Evolutionary conservation across 2,888 invertebrate species (phyloP).

Genomic region (Ephialtes manifestator): DNA sequence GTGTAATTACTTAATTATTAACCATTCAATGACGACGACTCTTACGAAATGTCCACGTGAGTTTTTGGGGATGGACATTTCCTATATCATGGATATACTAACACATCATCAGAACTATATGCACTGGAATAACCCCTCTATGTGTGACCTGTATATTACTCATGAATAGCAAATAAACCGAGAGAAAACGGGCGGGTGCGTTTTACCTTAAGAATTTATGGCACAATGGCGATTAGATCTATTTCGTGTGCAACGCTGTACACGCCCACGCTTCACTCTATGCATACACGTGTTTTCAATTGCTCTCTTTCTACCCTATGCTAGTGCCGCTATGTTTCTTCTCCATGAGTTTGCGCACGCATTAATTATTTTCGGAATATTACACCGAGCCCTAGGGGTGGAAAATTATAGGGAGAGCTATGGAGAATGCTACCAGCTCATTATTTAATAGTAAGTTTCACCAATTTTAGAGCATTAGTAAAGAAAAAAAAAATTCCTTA

Average conservation of each 20-base stretch:
- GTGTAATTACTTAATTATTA: conserved; percentile 62
- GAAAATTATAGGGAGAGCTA: background rate
- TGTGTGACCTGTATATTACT: conserved; percentile 52
- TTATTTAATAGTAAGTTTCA: too few species aligned
- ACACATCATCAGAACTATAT: background rate
- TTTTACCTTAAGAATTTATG: conserved; percentile 65
- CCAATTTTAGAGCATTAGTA: too few species aligned
- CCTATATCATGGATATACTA: background rate
- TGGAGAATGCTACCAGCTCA: background rate
- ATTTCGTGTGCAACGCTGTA: conserved; percentile 54
- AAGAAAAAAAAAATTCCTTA: too few species aligned
- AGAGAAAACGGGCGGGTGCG: conserved; percentile 32
- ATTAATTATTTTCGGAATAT: conserved; percentile 19
- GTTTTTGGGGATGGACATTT: conserved; percentile 24
- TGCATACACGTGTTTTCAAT: conserved; percentile 27
- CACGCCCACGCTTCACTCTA: conserved; percentile 18
- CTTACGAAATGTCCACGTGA: background rate
- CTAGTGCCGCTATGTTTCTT: background rate
- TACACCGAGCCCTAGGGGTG: background rate
- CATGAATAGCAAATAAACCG: conserved; percentile 68
- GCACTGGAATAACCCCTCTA: background rate
- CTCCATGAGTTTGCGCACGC: conserved; percentile 20
- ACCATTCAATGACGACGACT: conserved; percentile 43
- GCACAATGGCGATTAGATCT: conserved; percentile 60
- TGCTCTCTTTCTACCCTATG: background rate